Evolutionary conservation across 1,140 invertebrate genomes (phyloP), one percentile per base, ranked within the genome.

Genomic region (Asbolus verrucosus): DNA sequence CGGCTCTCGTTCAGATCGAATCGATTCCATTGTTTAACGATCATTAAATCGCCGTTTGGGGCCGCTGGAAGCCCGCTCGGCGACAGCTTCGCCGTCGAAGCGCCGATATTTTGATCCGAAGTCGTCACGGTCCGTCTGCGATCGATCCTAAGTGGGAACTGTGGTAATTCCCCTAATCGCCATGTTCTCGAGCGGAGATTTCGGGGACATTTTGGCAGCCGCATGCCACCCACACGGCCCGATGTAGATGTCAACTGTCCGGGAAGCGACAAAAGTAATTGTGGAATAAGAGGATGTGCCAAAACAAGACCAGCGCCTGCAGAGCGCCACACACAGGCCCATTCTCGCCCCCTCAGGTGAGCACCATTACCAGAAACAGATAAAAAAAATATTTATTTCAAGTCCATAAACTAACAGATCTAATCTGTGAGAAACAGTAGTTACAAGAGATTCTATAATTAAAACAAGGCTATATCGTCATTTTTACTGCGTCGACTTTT

Each of bases 191-290:
- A 8, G 24, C 24, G 24, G 8, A 27, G 24, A 27, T 8, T 27
- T 8, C 24, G 24, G n/a, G n/a, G n/a, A 39, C 38, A 39, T 9
- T 39, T 39, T 39, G 38, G n/a, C n/a, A n/a, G n/a, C n/a, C n/a
- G n/a, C n/a, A n/a, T n/a, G 21, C 46, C 46, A 54, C 46, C 46
- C 46, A 54, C 46, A 54, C 46, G n/a, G n/a, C n/a, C n/a, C 21
- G 46, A 54, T 54, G 27, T 21, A 54, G 46, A 54, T 21, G 46
- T 54, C 46, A 54, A 54, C 46, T 54, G 46, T 54, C 46, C n/a
- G n/a, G n/a, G n/a, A n/a, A n/a, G n/a, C n/a, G n/a, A 19, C 21
- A 6, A 13, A 46, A n/a, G 21, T 54, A 54, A 54, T 54, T 54
- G 46, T 27, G 19, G 46, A 24, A 27, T 11, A 15, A 19, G 15